These are phyloP conservation scores for Scartelaos histophorus DNA, from an alignment of 2,113 vertebrate species.

Conservation along the genomic window DNA sequence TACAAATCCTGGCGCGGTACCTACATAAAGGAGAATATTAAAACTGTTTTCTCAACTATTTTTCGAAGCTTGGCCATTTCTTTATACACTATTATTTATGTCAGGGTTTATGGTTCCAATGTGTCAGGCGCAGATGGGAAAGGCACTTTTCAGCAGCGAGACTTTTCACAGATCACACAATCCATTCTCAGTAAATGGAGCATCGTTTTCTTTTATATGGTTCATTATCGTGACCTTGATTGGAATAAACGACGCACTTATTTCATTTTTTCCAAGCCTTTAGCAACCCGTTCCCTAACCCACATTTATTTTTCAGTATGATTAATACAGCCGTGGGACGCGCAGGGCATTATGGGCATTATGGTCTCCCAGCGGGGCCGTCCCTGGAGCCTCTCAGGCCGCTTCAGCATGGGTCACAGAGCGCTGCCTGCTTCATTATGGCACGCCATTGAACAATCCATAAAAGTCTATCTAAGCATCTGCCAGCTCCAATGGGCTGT, in stretches of 20 bases:
- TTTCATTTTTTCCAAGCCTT: slow-evolving; percentile 55
- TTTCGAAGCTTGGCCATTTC: slow-evolving; percentile 51
- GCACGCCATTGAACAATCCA: slow-evolving; percentile 95
- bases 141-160: slow-evolving; percentile 59
- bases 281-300: slow-evolving; percentile 50
- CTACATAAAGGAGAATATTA: slow-evolving; percentile 71
- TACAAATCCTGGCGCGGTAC: slow-evolving; percentile 76
- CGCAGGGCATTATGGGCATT: slow-evolving; percentile 87
- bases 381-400: slow-evolving; percentile 85
- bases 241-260: slow-evolving; percentile 93
- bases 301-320: slow-evolving; percentile 92
- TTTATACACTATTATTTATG: slow-evolving; percentile 34
- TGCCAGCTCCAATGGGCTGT: slow-evolving; percentile 92
- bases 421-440: slow-evolving; percentile 96
- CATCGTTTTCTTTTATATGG: slow-evolving; percentile 71
- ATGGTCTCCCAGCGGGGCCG: slow-evolving; percentile 89
- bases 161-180: slow-evolving; percentile 62
- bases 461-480: slow-evolving; percentile 99
- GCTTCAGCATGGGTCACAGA: slow-evolving; percentile 91
- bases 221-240: slow-evolving; percentile 87
- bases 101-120: slow-evolving; percentile 26
- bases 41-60: slow-evolving; percentile 72
- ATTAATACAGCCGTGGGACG: slow-evolving; percentile 88
- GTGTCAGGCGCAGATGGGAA: slow-evolving; percentile 53
- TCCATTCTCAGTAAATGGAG: slow-evolving; percentile 64